A percentile compares a stretch with the other conserved stretches of the same genome.
Evolutionary conservation across 2,797 vertebrate genomes (phyloP).

Genomic region (Poecilia velifera): DNA sequence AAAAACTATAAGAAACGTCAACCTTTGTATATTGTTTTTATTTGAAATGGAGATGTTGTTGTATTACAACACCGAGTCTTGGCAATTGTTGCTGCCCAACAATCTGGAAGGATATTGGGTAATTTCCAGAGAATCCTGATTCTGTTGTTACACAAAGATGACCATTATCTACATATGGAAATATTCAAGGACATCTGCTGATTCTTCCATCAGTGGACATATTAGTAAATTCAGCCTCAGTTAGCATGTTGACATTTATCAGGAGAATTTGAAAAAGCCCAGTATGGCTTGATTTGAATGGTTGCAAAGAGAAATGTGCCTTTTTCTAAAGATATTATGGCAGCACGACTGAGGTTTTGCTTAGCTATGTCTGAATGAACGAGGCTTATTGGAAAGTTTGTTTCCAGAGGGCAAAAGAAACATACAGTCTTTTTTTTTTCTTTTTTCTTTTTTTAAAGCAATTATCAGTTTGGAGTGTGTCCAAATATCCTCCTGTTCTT

Average conservation of each 20-base stretch:
- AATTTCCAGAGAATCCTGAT: background rate
- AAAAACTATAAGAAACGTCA: background rate
- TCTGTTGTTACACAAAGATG: background rate
- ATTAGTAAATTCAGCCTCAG: background rate
- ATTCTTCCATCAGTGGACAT: background rate
- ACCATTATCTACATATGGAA: background rate
- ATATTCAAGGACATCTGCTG: background rate
- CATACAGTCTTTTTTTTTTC: background rate
- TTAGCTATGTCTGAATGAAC: too few relatives aligned
- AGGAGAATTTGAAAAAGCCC: background rate
- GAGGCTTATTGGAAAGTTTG: background rate
- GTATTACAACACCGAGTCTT: background rate
- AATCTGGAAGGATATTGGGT: background rate
- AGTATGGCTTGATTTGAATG: background rate
- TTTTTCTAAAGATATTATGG: background rate
- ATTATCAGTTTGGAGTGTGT: slow-evolving; percentile 67
- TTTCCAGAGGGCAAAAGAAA: background rate
- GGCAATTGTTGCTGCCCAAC: background rate
- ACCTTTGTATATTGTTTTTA: background rate
- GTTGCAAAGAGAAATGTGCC: background rate
- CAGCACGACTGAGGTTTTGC: background rate
- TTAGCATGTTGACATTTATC: background rate
- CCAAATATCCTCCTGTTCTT: slow-evolving; percentile 70
- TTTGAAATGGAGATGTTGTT: too few relatives aligned
- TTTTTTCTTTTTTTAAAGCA: slow-evolving; percentile 14